Evolutionary conservation across 1,140 invertebrate genomes (phyloP), one percentile per base, ranked within the genome.

Genomic region (Trichonephila clavata): DNA sequence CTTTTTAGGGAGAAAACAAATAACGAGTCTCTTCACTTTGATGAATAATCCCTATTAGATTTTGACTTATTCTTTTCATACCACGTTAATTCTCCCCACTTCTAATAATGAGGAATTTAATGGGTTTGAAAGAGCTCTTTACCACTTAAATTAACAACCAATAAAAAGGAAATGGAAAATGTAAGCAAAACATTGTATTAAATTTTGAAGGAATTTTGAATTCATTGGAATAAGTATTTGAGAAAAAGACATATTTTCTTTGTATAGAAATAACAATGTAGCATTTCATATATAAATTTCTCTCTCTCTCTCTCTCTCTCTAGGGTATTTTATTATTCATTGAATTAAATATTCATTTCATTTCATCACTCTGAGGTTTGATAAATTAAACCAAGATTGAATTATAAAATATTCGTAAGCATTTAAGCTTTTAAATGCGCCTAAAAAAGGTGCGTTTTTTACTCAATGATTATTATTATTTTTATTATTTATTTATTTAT

Each of bases 31-130:
- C 16, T 39, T 77, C 16, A 39, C 6, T 32, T 77, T 32, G 16
- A 39, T 77, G 71, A 77, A 77, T 77, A 77, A 77, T 77, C 24
- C 18, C 2, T 77, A 77, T 77, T 77, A 24, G 65, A 68, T 27
- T n/a, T 68, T 68, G n/a, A 21, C 8, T 24, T 13, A n/a, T 68
- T 68, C 50, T 68, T 21, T 24, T 68, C 65, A 8, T 8, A 1
- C 7, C n/a, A 39, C 16, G 1, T 63, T 27, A 39, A 6, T 18
- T 77, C 20, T 21, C 20, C 32, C 32, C 0, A 0, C 7, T n/a
- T n/a, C n/a, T 0, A 77, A 77, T 77, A 77, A 77, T 18, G 24
- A 39, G 32, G 27, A 77, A 77, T 77, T 77, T 20, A 77, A 39
- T 77, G 18, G 14, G 3, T 77, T 32, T 39, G 3, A 32, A 39